Base-by-base conservation (phyloP, 37 sponge, comb jelly and placozoan species). In the Trichoplax adhaerens region DNA sequence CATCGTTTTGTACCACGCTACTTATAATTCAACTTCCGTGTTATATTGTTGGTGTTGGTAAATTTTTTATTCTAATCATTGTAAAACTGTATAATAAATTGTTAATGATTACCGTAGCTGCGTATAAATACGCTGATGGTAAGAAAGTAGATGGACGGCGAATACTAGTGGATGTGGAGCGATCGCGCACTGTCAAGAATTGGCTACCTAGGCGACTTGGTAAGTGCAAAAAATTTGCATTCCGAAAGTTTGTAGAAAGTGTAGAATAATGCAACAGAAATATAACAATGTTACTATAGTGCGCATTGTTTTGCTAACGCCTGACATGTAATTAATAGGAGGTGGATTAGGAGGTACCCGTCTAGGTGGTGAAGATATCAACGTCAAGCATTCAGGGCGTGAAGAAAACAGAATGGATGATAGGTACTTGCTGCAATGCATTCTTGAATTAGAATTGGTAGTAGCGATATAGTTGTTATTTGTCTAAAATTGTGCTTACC, bases 81-180 rank as follows among this genome's bases (percentile, higher is more conserved):
- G 29, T 29, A 29, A 29, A 29, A 29, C 29, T 29, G 29, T 29
- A 29, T 29, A 29, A 29, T 29, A 29, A 29, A 29, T 29, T 29
- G 29, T 29, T 29, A 29, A 29, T 29, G 29, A 29, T 29, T 29
- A 29, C 29, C 29, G 29, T 73, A 85, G 93, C 83, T 74, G 99
- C 99, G 8, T 96, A 88, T 70, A 96, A 96, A 65, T 82, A 91
- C 74, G 99, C 81, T 5, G 99, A 96, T 76, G 99, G 99, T 46
- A 91, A 88, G 84, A 96, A 96, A 85, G 84, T 96, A 58, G 89
- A 96, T 55, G 87, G 87, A 2, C 75, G 66, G 71, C 70, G 99
- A 58, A 85, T 96, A 10, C 83, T 96, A 50, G 99, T 96, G 64
- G 99, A 96, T 53, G 85, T 91, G 50, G 99, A 91, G 55, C 73